Percentiles rank a stretch among this genome's conserved stretches.
phyloP scores from a whole-genome alignment of 1,140 invertebrate genomes.

The Drosophila simulans region DNA sequence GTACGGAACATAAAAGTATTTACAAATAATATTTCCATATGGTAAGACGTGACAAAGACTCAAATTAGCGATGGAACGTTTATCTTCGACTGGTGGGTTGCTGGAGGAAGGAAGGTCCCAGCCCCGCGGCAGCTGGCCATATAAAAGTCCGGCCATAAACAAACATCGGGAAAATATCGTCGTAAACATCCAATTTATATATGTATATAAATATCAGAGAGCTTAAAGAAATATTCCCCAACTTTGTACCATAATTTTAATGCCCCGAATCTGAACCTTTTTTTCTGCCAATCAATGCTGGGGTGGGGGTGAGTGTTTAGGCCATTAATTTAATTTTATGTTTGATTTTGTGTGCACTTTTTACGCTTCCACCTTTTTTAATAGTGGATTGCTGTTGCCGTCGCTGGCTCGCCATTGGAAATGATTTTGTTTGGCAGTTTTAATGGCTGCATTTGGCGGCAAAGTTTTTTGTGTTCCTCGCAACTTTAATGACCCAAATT shows the following conservation, averaged over 20 bases:
- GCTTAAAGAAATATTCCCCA: constrained; percentile 37
- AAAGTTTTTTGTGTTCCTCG: constrained; percentile 55
- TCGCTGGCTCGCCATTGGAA: constrained; percentile 25
- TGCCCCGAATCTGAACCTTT: constrained; percentile 69
- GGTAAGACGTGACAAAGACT: constrained; percentile 84
- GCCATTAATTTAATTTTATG: constrained; percentile 81
- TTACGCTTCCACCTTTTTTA: constrained; percentile 54
- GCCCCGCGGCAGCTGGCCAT: constrained; percentile 38
- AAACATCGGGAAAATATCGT: constrained; percentile 39
- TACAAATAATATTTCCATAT: constrained; percentile 84
- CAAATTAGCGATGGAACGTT: constrained; percentile 81
- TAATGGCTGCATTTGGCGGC: constrained; percentile 76
- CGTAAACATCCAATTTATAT: constrained; percentile 69
- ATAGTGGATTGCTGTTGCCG: constrained; percentile 66
- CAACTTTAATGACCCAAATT: constrained; percentile 81
- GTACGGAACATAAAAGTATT: constrained; percentile 84
- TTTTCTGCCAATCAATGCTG: constrained; percentile 21
- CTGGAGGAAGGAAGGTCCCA: not conserved
- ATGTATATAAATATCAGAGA: constrained; percentile 43
- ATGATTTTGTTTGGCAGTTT: constrained; percentile 70
- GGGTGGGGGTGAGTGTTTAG: constrained; percentile 47
- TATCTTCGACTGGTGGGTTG: constrained; percentile 57
- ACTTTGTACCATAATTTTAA: constrained; percentile 80
- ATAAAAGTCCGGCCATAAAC: constrained; percentile 77
- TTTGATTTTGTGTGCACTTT: constrained; percentile 66